Conservation (phyloP, 2,888 invertebrate species). For the Empis stercorea region DNA sequence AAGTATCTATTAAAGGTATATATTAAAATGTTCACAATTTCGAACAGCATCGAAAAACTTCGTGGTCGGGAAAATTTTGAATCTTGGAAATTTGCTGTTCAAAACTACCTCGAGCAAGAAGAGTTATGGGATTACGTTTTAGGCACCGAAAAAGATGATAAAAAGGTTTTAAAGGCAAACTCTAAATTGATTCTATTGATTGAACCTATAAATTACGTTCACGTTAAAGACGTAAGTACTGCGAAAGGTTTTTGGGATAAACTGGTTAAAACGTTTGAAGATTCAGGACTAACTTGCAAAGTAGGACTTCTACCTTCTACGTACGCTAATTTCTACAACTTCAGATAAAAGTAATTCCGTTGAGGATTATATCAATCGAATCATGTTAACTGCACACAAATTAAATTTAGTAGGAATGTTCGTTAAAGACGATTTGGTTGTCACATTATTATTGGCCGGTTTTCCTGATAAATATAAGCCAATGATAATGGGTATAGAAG, state of each 20-base stretch:
- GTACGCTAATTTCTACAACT: slow-evolving; percentile 13
- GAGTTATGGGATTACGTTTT: too few relatives aligned
- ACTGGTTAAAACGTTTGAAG: slow-evolving; percentile 17
- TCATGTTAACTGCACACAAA: slow-evolving; percentile 20
- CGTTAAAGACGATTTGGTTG: slow-evolving; percentile 21
- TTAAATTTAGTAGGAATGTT: slow-evolving; percentile 17
- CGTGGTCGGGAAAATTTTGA: too few relatives aligned
- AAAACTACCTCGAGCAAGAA: too few relatives aligned
- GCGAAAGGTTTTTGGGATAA: slow-evolving; percentile 20
- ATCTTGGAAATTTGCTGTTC: too few relatives aligned
- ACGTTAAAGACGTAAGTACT: slow-evolving; percentile 16
- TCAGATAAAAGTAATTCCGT: slow-evolving; percentile 15
- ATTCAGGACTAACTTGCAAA: slow-evolving; percentile 20
- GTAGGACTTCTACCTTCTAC: slow-evolving; percentile 19
- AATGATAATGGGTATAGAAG: slow-evolving; percentile 18
- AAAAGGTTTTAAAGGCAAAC: slow-evolving; percentile 4
- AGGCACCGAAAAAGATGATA: slow-evolving; percentile 1
- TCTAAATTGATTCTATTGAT: slow-evolving; percentile 9
- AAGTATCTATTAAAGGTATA: too few relatives aligned
- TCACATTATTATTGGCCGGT: slow-evolving; percentile 20
- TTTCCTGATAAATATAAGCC: slow-evolving; percentile 21
- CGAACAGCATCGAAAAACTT: too few relatives aligned
- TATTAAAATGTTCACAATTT: too few relatives aligned
- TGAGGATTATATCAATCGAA: slow-evolving; percentile 19
- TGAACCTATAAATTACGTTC: slow-evolving; percentile 17